Evolutionary conservation across 2,888 invertebrate genomes (phyloP).

Genomic region (Epinotia ramella): DNA sequence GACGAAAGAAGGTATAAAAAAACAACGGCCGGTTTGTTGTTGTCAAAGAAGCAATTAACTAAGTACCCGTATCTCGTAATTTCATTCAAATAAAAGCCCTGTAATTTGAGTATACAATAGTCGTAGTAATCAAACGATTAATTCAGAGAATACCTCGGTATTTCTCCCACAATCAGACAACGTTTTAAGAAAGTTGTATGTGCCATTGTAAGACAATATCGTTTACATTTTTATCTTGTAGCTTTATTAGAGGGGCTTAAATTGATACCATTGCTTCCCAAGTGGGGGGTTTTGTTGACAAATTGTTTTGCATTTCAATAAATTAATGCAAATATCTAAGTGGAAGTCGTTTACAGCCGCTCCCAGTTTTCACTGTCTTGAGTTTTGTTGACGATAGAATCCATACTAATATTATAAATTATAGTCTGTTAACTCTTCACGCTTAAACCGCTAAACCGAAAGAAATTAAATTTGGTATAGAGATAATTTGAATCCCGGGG

Average conservation of each 20-base stretch:
- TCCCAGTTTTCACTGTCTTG: too few species aligned
- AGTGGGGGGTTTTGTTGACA: constrained; percentile 34
- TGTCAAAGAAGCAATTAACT: constrained; percentile 19
- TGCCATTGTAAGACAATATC: background rate
- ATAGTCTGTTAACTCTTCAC: too few species aligned
- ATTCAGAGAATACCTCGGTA: constrained; percentile 42
- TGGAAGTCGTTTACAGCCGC: too few species aligned
- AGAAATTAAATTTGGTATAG: too few species aligned
- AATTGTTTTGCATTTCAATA: constrained; percentile 22
- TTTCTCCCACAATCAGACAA: constrained; percentile 50
- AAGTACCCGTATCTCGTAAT: constrained; percentile 1
- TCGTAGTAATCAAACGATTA: constrained; percentile 34
- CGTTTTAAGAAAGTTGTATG: constrained; percentile 13
- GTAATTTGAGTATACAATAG: constrained; percentile 41
- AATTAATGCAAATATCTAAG: constrained; percentile 4
- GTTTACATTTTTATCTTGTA: background rate
- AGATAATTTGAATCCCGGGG: too few species aligned
- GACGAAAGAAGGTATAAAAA: background rate
- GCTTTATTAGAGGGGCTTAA: constrained; percentile 26
- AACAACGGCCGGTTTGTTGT: background rate
- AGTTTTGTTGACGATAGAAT: too few species aligned
- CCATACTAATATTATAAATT: too few species aligned
- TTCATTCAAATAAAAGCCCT: constrained; percentile 29
- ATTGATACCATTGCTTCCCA: constrained; percentile 38
- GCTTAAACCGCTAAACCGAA: too few species aligned